Conservation (phyloP, 2,888 invertebrate genomes). For the Drosophila kuntzei region DNA sequence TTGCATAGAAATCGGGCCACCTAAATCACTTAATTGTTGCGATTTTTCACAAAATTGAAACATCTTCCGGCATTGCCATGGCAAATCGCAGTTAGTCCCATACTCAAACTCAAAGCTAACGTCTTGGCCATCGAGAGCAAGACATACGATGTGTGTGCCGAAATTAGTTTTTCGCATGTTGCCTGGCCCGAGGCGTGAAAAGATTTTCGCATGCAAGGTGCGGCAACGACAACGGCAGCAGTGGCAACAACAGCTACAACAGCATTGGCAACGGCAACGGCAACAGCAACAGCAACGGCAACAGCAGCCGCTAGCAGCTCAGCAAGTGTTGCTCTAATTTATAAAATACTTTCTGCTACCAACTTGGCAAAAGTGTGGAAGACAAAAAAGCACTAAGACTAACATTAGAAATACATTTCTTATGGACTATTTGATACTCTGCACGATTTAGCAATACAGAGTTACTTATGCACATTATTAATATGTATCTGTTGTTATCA, state of each 20-base stretch:
- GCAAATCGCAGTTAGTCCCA: slow-evolving; percentile 5
- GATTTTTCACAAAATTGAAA: slow-evolving; percentile 76
- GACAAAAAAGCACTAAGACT: slow-evolving; percentile 29
- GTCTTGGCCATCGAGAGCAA: slow-evolving; percentile 39
- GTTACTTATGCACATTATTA: background rate
- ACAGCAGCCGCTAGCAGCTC: slow-evolving; percentile 35
- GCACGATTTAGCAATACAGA: background rate
- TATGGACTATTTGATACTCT: slow-evolving; percentile 43
- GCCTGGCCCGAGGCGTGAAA: slow-evolving; percentile 74
- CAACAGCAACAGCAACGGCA: slow-evolving; percentile 24
- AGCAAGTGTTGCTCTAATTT: slow-evolving; percentile 80
- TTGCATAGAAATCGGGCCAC: slow-evolving; percentile 73
- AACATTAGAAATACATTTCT: background rate
- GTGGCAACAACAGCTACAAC: slow-evolving; percentile 5
- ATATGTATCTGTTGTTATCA: background rate
- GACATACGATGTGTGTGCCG: slow-evolving; percentile 78
- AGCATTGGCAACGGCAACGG: slow-evolving; percentile 26
- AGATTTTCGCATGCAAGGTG: slow-evolving; percentile 80
- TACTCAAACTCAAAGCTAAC: slow-evolving; percentile 1
- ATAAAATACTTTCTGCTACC: slow-evolving; percentile 78
- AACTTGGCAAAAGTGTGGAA: slow-evolving; percentile 42
- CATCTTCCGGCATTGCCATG: slow-evolving; percentile 70
- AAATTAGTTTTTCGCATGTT: slow-evolving; percentile 80
- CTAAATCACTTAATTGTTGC: slow-evolving; percentile 78
- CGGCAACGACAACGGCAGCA: slow-evolving; percentile 51